phyloP scores from a whole-genome alignment of 2,113 vertebrate species.

The Pycnonotus jocosus region DNA sequence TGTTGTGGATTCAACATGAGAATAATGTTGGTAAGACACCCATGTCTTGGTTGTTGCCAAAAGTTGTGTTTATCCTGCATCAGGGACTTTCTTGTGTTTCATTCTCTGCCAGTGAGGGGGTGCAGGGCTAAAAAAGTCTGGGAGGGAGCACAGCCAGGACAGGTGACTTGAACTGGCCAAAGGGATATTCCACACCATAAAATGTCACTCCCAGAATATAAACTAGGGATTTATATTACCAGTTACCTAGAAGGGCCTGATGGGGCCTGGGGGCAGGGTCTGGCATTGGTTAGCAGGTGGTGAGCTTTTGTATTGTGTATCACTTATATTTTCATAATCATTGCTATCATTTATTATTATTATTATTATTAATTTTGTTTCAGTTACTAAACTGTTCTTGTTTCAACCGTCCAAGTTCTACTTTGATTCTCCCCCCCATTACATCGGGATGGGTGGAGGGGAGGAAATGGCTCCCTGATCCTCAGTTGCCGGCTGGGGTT shows the following conservation, averaged over 20 bases:
- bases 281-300: neutral
- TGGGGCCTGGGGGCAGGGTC: rapidly evolving
- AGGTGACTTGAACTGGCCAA: neutral
- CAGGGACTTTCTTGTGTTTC: neutral
- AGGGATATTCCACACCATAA: neutral
- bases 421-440: neutral
- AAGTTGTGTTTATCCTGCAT: neutral
- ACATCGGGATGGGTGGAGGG: neutral
- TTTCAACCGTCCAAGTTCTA: neutral
- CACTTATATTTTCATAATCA: neutral
- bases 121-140: neutral
- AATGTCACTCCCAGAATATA: neutral
- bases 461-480: neutral
- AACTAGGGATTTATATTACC: neutral
- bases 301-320: neutral
- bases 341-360: neutral
- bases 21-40: neutral
- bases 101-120: neutral
- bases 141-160: neutral
- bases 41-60: neutral
- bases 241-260: neutral
- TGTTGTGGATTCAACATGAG: neutral
- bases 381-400: neutral
- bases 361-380: neutral
- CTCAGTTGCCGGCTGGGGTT: neutral